Percentiles rank a stretch among this genome's conserved stretches.
These are phyloP conservation scores for Brenthis hecate DNA, from an alignment of 2,888 invertebrate genomes.

Conservation along the genomic window DNA sequence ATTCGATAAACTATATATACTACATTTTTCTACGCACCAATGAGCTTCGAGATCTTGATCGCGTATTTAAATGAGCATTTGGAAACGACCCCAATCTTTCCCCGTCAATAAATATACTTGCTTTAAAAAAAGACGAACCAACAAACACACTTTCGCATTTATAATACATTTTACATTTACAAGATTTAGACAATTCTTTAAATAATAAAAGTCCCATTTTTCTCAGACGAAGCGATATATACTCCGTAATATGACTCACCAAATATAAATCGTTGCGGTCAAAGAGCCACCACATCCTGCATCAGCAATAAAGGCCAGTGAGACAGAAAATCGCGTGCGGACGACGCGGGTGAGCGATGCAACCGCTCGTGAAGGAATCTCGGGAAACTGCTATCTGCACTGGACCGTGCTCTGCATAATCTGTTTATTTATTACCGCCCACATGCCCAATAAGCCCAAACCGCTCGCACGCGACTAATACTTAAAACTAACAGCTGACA, in stretches of 20 bases:
- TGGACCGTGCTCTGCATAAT: conserved; percentile 8
- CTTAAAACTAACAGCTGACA: neutral
- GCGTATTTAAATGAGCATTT: too few species aligned
- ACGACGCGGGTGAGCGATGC: neutral
- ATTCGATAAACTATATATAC: too few species aligned
- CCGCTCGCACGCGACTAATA: neutral
- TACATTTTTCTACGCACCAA: too few species aligned
- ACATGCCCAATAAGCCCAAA: neutral
- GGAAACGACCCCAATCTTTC: too few species aligned
- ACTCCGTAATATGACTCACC: neutral
- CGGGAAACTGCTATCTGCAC: conserved; percentile 1
- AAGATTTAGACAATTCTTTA: too few species aligned
- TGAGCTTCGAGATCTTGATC: too few species aligned
- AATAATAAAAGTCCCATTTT: neutral
- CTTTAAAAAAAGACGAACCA: too few species aligned
- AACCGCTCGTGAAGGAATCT: conserved; percentile 4
- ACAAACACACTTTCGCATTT: too few species aligned
- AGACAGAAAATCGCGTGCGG: conserved; percentile 9
- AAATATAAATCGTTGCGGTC: neutral
- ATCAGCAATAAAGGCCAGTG: conserved; percentile 15
- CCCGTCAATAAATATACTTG: too few species aligned
- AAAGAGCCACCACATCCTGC: neutral
- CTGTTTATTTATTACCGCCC: neutral
- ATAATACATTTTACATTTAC: too few species aligned
- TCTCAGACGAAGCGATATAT: neutral